phyloP scores from a whole-genome alignment of 2,888 invertebrate genomes.

The Orchestes rusci region DNA sequence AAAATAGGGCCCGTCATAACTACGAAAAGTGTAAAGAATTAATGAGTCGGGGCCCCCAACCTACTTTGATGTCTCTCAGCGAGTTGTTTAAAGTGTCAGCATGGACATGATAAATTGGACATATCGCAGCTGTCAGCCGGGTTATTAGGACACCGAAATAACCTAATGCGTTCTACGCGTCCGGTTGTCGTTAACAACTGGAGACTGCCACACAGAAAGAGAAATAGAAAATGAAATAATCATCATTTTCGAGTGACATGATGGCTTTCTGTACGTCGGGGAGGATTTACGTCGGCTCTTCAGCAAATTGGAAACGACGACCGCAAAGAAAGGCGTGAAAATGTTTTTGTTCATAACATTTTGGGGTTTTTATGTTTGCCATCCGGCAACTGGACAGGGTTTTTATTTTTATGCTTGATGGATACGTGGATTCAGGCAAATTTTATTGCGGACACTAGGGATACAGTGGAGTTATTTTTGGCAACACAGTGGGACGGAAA shows the following conservation, averaged over 20 bases:
- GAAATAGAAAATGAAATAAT: conserved; percentile 19
- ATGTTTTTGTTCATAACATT: too few species aligned
- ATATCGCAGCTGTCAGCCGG: conserved; percentile 37
- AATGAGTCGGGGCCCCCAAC: conserved; percentile 14
- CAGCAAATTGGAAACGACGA: conserved; percentile 5
- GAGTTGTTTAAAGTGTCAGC: conserved; percentile 31
- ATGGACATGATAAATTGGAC: conserved; percentile 37
- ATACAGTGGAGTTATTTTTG: too few species aligned
- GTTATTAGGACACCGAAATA: conserved; percentile 33
- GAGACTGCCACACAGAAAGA: conserved; percentile 10
- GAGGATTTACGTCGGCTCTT: conserved; percentile 10
- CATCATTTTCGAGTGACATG: conserved; percentile 19
- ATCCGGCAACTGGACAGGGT: too few species aligned
- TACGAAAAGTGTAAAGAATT: conserved; percentile 19
- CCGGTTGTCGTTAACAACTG: conserved; percentile 29
- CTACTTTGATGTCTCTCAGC: conserved; percentile 28
- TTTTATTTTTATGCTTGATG: too few species aligned
- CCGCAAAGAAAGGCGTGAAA: conserved; percentile 1
- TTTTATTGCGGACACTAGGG: too few species aligned
- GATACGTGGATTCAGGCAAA: too few species aligned
- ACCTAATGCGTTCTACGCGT: conserved; percentile 30
- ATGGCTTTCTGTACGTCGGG: conserved; percentile 20
- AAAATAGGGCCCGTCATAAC: conserved; percentile 2
- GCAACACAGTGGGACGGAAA: too few species aligned
- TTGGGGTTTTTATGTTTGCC: background rate